Evolutionary conservation across 2,888 invertebrate genomes (phyloP).

Genomic region (Thymelicus sylvestris): DNA sequence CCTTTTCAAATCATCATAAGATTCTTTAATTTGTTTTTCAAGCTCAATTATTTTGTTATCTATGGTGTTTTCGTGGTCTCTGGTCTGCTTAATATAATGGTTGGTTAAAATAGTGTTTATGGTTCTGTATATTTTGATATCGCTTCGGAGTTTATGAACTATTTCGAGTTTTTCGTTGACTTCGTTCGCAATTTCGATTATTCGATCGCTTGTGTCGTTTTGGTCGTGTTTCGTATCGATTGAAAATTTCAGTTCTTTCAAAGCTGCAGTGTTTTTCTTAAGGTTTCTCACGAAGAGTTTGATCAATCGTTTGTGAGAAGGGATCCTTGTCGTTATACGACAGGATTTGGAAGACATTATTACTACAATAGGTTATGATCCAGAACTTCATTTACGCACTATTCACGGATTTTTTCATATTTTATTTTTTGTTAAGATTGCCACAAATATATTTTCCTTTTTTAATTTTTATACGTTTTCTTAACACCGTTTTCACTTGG

Average conservation of each 20-base stretch:
- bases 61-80: constrained; percentile 68
- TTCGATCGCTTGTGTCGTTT: constrained; percentile 59
- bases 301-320: constrained; percentile 57
- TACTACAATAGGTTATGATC: neutral
- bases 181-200: constrained; percentile 64
- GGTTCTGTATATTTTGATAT: constrained; percentile 77
- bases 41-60: constrained; percentile 68
- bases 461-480: neutral
- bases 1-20: constrained; percentile 67
- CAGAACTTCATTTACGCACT: constrained; percentile 50
- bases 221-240: constrained; percentile 59
- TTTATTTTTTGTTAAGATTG: neutral
- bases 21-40: constrained; percentile 65
- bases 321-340: constrained; percentile 46
- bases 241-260: constrained; percentile 66
- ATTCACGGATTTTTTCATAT: neutral
- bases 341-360: constrained; percentile 45
- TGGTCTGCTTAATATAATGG: constrained; percentile 74
- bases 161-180: constrained; percentile 78
- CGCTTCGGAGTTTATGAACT: constrained; percentile 73
- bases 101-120: constrained; percentile 78
- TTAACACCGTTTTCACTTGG: neutral
- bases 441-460: neutral
- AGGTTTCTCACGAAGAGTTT: constrained; percentile 63
- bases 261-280: constrained; percentile 70